These are phyloP conservation scores for Rhopalosiphum maidis DNA, from an alignment of 1,140 invertebrate genomes.

Conservation along the genomic window DNA sequence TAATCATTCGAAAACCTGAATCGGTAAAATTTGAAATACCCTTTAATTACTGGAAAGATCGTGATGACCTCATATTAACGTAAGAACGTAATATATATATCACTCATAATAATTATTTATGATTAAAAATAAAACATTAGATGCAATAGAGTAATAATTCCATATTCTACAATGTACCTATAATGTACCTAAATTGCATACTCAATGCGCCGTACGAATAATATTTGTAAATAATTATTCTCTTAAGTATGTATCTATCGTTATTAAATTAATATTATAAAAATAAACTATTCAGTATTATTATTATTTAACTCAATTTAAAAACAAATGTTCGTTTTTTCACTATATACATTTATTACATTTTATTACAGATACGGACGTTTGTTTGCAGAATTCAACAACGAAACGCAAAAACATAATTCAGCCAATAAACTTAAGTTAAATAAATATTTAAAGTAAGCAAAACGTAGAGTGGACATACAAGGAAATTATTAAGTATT, in stretches of 20 bases:
- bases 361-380: not conserved
- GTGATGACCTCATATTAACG: constrained; percentile 5
- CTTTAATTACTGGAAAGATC: constrained; percentile 45
- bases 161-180: not conserved
- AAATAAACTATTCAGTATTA: not conserved
- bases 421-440: not conserved
- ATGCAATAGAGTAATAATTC: not conserved
- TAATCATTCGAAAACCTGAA: constrained; percentile 4
- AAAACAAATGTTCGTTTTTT: not conserved
- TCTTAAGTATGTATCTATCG: no score
- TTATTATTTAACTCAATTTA: not conserved
- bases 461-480: not conserved
- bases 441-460: constrained; percentile 24
- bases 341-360: not conserved
- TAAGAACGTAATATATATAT: constrained; percentile 14
- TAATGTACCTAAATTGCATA: constrained; percentile 44
- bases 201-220: not conserved
- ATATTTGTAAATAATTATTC: not conserved
- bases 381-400: constrained; percentile 38
- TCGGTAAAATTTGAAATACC: constrained; percentile 45
- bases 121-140: not conserved
- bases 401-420: not conserved
- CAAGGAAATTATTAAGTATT: not conserved
- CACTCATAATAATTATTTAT: not conserved
- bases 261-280: not conserved